A percentile compares a stretch with the other conserved stretches of the same genome.
Conservation (phyloP, 2,888 invertebrate genomes). For the Stenodera caucasica region DNA sequence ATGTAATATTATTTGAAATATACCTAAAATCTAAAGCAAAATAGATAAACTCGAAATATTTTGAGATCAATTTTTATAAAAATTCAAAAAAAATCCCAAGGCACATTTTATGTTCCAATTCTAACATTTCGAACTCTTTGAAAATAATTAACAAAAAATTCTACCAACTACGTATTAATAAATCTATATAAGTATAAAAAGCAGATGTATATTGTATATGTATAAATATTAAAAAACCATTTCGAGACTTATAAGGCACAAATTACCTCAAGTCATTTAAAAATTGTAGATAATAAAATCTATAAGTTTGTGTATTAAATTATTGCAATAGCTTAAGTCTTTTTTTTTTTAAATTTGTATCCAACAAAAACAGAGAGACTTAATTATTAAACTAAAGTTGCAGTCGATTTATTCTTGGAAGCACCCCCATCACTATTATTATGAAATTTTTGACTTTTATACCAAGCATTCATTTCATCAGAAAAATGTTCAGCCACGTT, state of each 20-base stretch:
- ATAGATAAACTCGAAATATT: not conserved
- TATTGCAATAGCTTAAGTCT: conserved; percentile 19
- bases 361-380: not conserved
- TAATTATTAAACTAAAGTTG: conserved; percentile 45
- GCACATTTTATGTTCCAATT: conserved; percentile 1
- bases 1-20: not conserved
- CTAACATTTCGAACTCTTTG: not conserved
- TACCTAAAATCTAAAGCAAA: not conserved
- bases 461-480: conserved; percentile 64
- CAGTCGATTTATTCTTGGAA: conserved; percentile 45
- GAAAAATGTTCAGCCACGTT: conserved; percentile 58
- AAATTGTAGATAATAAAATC: conserved; percentile 16
- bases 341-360: conserved; percentile 7
- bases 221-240: conserved; percentile 9
- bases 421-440: conserved; percentile 40
- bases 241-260: conserved; percentile 15
- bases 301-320: conserved; percentile 8
- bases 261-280: conserved; percentile 11
- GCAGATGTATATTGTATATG: not conserved
- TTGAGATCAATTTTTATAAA: not conserved
- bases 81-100: not conserved
- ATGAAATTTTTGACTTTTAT: conserved; percentile 51
- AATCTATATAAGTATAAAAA: not conserved
- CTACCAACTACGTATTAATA: too few relatives aligned
- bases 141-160: not conserved